Evolutionary conservation across 30 jellyfish, hydroid and myxozoan species (phyloP), one percentile per base, ranked within the genome.

Genomic region (Mastigias papua): DNA sequence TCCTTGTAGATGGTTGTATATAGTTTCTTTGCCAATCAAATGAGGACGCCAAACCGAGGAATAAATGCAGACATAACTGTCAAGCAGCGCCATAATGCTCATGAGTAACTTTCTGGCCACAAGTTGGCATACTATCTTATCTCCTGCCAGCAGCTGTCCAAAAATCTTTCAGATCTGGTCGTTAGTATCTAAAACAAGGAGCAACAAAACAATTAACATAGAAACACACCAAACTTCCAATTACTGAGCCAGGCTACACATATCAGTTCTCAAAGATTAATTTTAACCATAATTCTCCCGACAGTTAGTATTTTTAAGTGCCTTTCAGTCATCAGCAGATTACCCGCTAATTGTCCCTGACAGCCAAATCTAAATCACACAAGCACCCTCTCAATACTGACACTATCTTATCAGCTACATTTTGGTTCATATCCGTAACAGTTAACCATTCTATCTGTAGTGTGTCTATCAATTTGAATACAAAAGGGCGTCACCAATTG

Each of bases 241-340:
- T n/a, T n/a, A n/a, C n/a, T n/a, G n/a, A n/a, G n/a, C n/a, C 16
- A 46, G 16, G 60, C 60, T 8, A 6, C 8, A 16, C 60, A 46
- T 46, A 46, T 46, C 60, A 46, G 60, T 6, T 46, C 13, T 46
- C 60, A 16, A 46, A 16, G 16, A 46, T 46, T 6, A 46, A 8
- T 46, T 16, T 46, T 46, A 26, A 50, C 75, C 86, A 76, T 49
- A 20, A 48, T 21, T 15, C 33, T 48, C 30, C 81, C 30, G 33
- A 28, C 86, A 51, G 86, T 76, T 76, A 26, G 54, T 76, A 51
- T 76, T 76, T 76, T 35, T 76, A 76, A 76, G 74, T 76, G 62
- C 75, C 29, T 21, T 21, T 51, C 37, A 76, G 61, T 76, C 86
- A 76, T 76, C 86, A 64, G 48, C 54, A 76, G 51, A 49, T 76